A percentile compares a stretch with the other conserved stretches of the same genome.
Evolutionary conservation across 1,140 invertebrate genomes (phyloP).

Genomic region (Drosophila cardini): DNA sequence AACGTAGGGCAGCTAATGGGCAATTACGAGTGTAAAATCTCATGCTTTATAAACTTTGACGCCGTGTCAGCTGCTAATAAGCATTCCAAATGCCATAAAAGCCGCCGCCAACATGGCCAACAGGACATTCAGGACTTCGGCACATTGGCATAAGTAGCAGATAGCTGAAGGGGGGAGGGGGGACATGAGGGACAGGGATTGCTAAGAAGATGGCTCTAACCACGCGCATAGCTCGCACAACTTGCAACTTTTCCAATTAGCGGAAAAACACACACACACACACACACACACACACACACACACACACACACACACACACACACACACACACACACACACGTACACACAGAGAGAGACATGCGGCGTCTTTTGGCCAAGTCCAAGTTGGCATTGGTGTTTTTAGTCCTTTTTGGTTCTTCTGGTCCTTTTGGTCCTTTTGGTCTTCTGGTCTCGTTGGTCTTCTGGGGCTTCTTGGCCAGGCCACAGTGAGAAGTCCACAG

Average conservation of each 20-base stretch:
- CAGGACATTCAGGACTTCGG: constrained; percentile 24
- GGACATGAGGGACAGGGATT: background rate
- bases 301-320: constrained; percentile 48
- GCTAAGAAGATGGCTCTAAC: background rate
- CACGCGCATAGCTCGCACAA: constrained; percentile 52
- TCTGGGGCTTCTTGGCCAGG: constrained; percentile 39
- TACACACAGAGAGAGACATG: constrained; percentile 29
- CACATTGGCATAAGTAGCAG: constrained; percentile 1
- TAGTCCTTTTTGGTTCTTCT: constrained; percentile 19
- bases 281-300: background rate
- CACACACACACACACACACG: background rate
- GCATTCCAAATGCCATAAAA: constrained; percentile 80
- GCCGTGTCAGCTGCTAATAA: constrained; percentile 81
- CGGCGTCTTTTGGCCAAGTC: constrained; percentile 31
- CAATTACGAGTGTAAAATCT: constrained; percentile 77
- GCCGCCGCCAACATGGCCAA: constrained; percentile 61
- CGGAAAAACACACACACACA: constrained; percentile 66
- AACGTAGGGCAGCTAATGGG: constrained; percentile 51
- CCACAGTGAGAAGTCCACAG: constrained; percentile 39
- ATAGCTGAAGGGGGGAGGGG: constrained; percentile 2
- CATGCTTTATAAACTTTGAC: constrained; percentile 71
- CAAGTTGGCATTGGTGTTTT: constrained; percentile 47
- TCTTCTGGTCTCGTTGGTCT: constrained; percentile 18
- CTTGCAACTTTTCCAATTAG: constrained; percentile 83
- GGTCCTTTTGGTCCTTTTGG: constrained; percentile 19